phyloP scores from a whole-genome alignment of 2,113 vertebrate species.

The Apteryx owenii region DNA sequence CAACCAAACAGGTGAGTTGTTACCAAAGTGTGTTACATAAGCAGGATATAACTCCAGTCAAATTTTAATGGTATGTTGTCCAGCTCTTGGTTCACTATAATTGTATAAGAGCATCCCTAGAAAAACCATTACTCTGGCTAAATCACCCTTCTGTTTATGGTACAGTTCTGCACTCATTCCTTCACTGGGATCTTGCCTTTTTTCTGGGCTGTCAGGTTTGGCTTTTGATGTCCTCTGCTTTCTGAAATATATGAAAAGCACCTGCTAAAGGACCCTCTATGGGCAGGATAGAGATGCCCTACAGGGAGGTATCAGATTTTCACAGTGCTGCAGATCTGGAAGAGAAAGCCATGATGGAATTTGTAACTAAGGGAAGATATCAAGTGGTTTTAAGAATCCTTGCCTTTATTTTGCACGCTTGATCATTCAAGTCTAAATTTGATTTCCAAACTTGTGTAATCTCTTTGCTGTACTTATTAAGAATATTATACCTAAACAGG shows the following conservation, averaged over 20 bases:
- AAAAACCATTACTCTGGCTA: neutral
- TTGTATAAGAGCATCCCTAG: neutral
- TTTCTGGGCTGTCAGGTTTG: neutral
- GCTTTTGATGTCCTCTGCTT: neutral
- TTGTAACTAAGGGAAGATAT: neutral
- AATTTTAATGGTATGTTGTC: neutral
- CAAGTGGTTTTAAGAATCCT: neutral
- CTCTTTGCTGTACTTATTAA: neutral
- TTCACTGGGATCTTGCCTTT: neutral
- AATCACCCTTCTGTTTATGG: neutral
- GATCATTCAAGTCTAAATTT: neutral
- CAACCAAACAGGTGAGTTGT: neutral
- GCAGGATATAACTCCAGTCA: neutral
- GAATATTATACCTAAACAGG: neutral
- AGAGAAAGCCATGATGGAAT: neutral
- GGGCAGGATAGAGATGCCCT: neutral
- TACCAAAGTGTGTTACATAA: neutral
- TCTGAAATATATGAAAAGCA: neutral
- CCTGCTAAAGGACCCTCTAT: neutral
- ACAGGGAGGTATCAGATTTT: neutral
- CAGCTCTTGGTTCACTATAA: neutral
- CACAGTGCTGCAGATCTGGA: neutral
- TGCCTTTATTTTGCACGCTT: neutral
- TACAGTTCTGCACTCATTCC: accelerated
- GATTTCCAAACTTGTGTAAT: neutral